Evolutionary conservation across 2,888 invertebrate species (phyloP), one percentile per base, ranked within the genome.

Genomic region (Choristoneura rosaceana): DNA sequence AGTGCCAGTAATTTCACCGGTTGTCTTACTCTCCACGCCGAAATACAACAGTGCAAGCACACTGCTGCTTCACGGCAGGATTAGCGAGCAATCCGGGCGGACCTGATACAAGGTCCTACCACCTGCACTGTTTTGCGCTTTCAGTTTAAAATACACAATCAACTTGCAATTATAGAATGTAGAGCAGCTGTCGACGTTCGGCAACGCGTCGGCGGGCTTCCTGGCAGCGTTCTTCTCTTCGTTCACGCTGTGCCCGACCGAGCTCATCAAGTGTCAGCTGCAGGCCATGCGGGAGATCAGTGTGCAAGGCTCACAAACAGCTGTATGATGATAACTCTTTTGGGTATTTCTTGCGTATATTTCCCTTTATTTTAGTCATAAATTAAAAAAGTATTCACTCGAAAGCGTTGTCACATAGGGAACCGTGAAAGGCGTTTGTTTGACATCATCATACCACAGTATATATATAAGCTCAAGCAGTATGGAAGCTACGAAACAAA

Each of bases 211-310:
- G 59, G 97, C 99, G 0, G 99, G 99, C 2, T 98, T 97, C 82
- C 94, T 98, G 59, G 99, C 99, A 4, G 99, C 99, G 2, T 98
- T 99, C 89, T 99, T 99, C 89, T 99, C 99, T 0, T 98, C 99
- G 0, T 96, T 99, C 78, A 97, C 98, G 0, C 95, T 99, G 33
- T 99, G 99, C 83, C 99, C 99, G 0, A 99, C 99, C 0, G 99
- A 99, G 91, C 94, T 99, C 75, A 96, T 99, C 76, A 99, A 99
- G 92, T 99, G 99, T 89, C 97, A 98, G 81, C 94, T 99, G 64
- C 99, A 99, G 92, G 99, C 99, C 0, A 96, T 98, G 95, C 95
- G 97, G 77, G 99, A 99, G 93, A 95, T 96, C 81, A 92, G 88
- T 80, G 82, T 92, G 61, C 89, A 88, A 67, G 87, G 88, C 75